phyloP scores from a whole-genome alignment of 2,113 vertebrate species.

The Meles meles region DNA sequence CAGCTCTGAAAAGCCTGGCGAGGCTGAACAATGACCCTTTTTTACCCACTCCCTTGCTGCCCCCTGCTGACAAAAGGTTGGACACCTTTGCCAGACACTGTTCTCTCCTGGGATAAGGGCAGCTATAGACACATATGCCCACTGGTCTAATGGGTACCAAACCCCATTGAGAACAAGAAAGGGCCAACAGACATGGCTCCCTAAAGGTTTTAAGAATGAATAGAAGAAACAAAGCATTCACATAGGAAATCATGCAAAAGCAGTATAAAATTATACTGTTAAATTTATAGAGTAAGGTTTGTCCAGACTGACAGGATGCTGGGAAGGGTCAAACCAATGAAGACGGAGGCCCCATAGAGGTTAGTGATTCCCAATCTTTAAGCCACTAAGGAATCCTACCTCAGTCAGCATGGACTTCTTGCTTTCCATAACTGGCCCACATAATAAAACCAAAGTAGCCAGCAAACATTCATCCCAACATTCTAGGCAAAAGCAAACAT shows the following conservation, averaged over 20 bases:
- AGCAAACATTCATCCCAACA: not conserved
- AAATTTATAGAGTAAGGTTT: not conserved
- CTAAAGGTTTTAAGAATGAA: not conserved
- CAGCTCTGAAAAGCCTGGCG: not conserved
- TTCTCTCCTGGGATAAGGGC: not conserved
- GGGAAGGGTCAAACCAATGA: not conserved
- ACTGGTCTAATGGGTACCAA: not conserved
- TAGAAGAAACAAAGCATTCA: not conserved
- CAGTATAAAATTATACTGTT: not conserved
- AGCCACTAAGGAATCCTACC: not conserved
- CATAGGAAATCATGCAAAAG: not conserved
- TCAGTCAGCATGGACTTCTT: not conserved
- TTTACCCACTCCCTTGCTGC: not conserved
- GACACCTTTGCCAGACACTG: not conserved
- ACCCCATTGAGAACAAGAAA: not conserved
- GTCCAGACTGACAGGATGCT: not conserved
- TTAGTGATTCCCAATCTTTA: not conserved
- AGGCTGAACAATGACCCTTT: not conserved
- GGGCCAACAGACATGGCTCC: not conserved
- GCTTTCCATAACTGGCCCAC: not conserved
- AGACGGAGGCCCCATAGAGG: not conserved
- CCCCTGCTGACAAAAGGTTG: conserved; percentile 3
- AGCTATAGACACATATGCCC: not conserved
- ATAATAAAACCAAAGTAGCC: not conserved
- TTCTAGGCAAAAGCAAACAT: not conserved